phyloP scores from a whole-genome alignment of 2,113 vertebrate species.

The Zosterops hypoxanthus region DNA sequence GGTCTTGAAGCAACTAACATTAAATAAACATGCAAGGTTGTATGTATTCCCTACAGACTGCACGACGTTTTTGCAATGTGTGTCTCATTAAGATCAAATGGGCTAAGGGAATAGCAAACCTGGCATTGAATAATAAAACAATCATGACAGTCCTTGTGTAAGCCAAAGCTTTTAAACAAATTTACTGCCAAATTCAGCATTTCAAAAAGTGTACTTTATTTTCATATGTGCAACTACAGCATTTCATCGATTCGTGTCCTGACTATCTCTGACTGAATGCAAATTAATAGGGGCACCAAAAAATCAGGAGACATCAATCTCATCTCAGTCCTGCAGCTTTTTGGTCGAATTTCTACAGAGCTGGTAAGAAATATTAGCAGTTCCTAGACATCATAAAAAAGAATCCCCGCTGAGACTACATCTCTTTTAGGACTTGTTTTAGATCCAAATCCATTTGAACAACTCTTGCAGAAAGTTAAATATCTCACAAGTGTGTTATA shows the following conservation, averaged over 20 bases:
- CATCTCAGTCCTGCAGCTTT: neutral
- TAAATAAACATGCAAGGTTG: slow-evolving; percentile 56
- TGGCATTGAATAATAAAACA: slow-evolving; percentile 16
- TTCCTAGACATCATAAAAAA: neutral
- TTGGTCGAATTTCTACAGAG: neutral
- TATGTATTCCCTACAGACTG: slow-evolving; percentile 1
- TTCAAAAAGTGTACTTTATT: neutral
- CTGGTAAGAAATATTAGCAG: neutral
- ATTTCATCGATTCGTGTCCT: neutral
- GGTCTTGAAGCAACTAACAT: slow-evolving; percentile 26
- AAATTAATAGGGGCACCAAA: neutral
- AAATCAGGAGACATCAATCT: neutral
- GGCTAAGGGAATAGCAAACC: neutral
- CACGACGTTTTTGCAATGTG: neutral
- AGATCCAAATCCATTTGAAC: neutral
- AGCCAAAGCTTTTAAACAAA: slow-evolving; percentile 1
- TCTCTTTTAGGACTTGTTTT: neutral
- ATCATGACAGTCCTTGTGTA: neutral
- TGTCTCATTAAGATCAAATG: slow-evolving; percentile 44
- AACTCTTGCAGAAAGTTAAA: neutral
- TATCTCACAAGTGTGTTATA: neutral
- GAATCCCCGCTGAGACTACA: neutral
- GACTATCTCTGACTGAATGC: neutral
- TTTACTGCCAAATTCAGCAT: neutral
- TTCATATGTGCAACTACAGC: neutral